Evolutionary conservation across 2,113 vertebrate genomes (phyloP).

Genomic region (Oncorhynchus tshawytscha): DNA sequence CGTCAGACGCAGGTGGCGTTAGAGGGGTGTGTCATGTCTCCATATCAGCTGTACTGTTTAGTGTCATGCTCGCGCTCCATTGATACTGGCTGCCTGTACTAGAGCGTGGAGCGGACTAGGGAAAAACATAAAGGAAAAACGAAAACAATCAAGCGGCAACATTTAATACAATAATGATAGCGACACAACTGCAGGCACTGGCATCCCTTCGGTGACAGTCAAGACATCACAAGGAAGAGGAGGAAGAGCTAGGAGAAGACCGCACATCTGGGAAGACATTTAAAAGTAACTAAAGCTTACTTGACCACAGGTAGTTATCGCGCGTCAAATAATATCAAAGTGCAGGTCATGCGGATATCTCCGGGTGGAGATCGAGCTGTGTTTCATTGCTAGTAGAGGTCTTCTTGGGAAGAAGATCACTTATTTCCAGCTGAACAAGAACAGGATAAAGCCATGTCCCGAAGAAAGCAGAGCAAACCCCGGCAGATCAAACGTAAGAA

Average conservation of each 20-base stretch:
- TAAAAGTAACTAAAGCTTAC: slow-evolving; percentile 30
- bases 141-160: slow-evolving; percentile 4
- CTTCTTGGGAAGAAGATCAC: slow-evolving; percentile 35
- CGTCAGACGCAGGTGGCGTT: slow-evolving; percentile 67
- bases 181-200: slow-evolving; percentile 3
- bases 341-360: slow-evolving; percentile 77
- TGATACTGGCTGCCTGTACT: slow-evolving; percentile 41
- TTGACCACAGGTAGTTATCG: slow-evolving; percentile 59
- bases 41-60: slow-evolving; percentile 46
- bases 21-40: slow-evolving; percentile 26
- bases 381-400: slow-evolving; percentile 40
- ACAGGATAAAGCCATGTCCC: slow-evolving; percentile 80
- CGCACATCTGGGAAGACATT: slow-evolving; percentile 27
- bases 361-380: slow-evolving; percentile 57
- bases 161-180: background rate
- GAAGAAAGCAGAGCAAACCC: slow-evolving; percentile 95
- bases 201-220: background rate
- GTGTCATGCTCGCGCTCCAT: slow-evolving; percentile 45
- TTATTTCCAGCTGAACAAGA: slow-evolving; percentile 35
- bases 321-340: slow-evolving; percentile 47
- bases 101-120: slow-evolving; percentile 53
- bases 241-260: slow-evolving; percentile 32
- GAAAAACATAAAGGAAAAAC: slow-evolving; percentile 42
- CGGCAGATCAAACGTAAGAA: slow-evolving; percentile 94
- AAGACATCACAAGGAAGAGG: slow-evolving; percentile 35